Percentiles rank a stretch among this genome's conserved stretches.
Conservation (phyloP, 2,797 vertebrate genomes). For the Phrynocephalus forsythii region DNA sequence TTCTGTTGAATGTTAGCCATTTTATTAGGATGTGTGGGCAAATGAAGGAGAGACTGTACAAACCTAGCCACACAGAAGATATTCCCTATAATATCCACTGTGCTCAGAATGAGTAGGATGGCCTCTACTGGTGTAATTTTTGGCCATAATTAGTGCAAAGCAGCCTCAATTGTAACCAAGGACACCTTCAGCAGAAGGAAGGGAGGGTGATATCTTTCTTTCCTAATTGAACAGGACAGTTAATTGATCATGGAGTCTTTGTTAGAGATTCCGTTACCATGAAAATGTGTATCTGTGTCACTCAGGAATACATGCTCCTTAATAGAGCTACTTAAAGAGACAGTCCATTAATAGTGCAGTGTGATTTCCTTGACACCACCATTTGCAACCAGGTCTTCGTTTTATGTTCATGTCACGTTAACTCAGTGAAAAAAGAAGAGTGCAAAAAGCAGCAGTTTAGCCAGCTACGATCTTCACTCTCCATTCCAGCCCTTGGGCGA, state of each 20-base stretch:
- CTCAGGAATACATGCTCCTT: slow-evolving; percentile 34
- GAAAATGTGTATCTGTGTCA: slow-evolving; percentile 55
- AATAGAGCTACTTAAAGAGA: slow-evolving; percentile 40
- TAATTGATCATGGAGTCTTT: slow-evolving; percentile 67
- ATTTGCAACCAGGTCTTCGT: not conserved
- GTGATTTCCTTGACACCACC: slow-evolving; percentile 10
- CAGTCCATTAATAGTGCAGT: slow-evolving; percentile 26
- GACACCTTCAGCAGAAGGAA: slow-evolving; percentile 58
- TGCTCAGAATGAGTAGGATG: not conserved
- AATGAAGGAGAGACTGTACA: not conserved
- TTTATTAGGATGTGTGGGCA: not conserved
- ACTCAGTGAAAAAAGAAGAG: not conserved
- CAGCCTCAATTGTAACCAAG: slow-evolving; percentile 49
- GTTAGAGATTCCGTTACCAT: slow-evolving; percentile 57
- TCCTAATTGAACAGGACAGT: slow-evolving; percentile 73
- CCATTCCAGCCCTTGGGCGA: not conserved
- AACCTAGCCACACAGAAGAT: not conserved
- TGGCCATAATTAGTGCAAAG: not conserved
- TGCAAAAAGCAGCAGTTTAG: slow-evolving; percentile 8
- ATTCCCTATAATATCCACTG: too few species aligned
- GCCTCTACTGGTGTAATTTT: slow-evolving; percentile 1
- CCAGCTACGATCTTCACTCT: not conserved
- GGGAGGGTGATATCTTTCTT: slow-evolving; percentile 66
- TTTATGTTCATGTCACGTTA: slow-evolving; percentile 23
- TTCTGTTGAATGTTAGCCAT: not conserved